Percentiles rank a stretch among this genome's conserved stretches.
These are phyloP conservation scores for Leptogaster cylindrica DNA, from an alignment of 2,888 invertebrate species.

Conservation along the genomic window DNA sequence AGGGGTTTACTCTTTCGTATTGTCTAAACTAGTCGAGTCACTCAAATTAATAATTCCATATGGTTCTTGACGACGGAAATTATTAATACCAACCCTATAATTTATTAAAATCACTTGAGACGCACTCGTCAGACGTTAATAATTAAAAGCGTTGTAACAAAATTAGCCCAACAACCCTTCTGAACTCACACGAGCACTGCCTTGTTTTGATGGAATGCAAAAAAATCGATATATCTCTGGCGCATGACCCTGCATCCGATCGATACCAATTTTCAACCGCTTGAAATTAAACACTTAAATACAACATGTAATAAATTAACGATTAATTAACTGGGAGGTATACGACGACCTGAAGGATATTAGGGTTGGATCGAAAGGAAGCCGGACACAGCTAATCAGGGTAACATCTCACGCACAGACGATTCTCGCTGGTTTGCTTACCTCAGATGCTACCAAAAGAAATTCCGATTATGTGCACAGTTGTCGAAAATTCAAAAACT, in stretches of 20 bases:
- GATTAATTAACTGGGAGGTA: too few species aligned
- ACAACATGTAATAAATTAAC: too few species aligned
- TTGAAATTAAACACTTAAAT: too few species aligned
- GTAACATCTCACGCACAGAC: not conserved
- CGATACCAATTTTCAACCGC: slow-evolving; percentile 19
- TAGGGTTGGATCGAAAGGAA: too few species aligned
- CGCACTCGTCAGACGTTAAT: slow-evolving; percentile 18
- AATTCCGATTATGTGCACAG: not conserved
- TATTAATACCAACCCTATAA: not conserved
- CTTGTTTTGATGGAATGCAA: slow-evolving; percentile 12
- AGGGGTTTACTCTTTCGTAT: too few species aligned
- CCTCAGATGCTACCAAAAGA: slow-evolving; percentile 14
- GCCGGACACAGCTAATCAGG: not conserved
- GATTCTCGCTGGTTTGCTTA: slow-evolving; percentile 1
- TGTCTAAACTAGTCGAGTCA: too few species aligned
- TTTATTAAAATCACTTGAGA: slow-evolving; percentile 5
- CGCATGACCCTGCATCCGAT: slow-evolving; percentile 21
- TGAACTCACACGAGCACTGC: not conserved
- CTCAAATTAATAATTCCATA: not conserved
- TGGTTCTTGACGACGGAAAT: not conserved
- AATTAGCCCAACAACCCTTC: slow-evolving; percentile 22
- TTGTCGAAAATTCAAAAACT: slow-evolving; percentile 5
- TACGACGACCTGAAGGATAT: too few species aligned
- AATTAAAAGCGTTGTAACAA: not conserved
- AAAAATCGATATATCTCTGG: slow-evolving; percentile 1